Evolutionary conservation across 2,113 vertebrate genomes (phyloP), one percentile per base, ranked within the genome.

Genomic region (Alethe diademata): DNA sequence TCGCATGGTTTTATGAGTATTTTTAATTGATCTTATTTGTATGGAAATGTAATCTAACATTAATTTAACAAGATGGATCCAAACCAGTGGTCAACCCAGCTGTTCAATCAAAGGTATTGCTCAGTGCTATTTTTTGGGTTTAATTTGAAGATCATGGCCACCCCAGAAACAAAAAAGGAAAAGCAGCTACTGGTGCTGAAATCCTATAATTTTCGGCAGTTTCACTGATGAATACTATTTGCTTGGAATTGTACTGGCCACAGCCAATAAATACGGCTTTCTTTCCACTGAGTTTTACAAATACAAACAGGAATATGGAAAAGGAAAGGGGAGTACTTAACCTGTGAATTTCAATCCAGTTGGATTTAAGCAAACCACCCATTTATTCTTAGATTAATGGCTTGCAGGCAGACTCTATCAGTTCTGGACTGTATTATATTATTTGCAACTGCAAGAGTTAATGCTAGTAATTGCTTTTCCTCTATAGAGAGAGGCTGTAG

Each of bases 11-110:
- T 92, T 87, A 75, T 14, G 88, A 97, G 86, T 90, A 70, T 94
- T 97, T 97, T 97, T 94, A 97, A 97, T 96, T 93, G 93, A 95
- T 72, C 51, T 95, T 96, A 96, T 97, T 97, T 53, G 80, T 95
- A 97, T 86, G 95, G 97, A 97, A 97, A 98, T 96, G 70, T 51
- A 84, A 80, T 97, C 89, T 91, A 72, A 5, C 79, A 90, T 71
- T 95, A 87, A 92, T 97, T 96, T 96, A 94, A 95, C 93, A 85
- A 92, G 86, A 93, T 70, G 69, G 92, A 93, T 89, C 95, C 92
- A 92, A 97, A 78, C 85, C 88, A 88, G 58, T 90, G 94, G 94
- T 97, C 95, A 96, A 57, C 75, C 73, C 91, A 90, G 95, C 78
- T 96, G 78, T 92, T 97, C 86, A 85, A n/a, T 78, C 74, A 72